Evolutionary conservation across 1,140 invertebrate species (phyloP).

Genomic region (Aphelenchoides avenae): DNA sequence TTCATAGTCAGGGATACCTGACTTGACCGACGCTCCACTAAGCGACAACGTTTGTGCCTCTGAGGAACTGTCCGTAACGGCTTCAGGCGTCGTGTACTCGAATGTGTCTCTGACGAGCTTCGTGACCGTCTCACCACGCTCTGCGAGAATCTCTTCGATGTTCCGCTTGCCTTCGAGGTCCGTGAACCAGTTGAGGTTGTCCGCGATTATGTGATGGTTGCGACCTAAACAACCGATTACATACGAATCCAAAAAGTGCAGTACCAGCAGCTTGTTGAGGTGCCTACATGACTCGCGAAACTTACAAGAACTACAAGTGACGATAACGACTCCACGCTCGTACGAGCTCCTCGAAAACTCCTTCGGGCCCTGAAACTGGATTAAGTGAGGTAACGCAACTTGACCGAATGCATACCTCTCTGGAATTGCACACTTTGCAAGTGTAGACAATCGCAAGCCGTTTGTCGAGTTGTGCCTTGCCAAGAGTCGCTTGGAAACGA

Average conservation of each 20-base stretch:
- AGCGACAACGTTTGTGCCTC: no score
- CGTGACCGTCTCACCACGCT: conserved; percentile 61
- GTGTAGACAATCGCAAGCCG: conserved; percentile 49
- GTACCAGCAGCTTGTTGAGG: neutral
- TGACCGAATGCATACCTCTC: conserved; percentile 41
- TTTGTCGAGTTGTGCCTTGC: conserved; percentile 10
- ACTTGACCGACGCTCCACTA: no score
- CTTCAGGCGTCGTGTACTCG: conserved; percentile 11
- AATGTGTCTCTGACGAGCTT: no score
- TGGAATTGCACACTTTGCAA: conserved; percentile 55
- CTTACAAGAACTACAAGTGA: conserved; percentile 57
- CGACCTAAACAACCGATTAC: conserved; percentile 60
- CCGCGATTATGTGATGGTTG: conserved; percentile 63
- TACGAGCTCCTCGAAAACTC: conserved; percentile 63
- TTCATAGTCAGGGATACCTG: no score
- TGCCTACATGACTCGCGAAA: no score
- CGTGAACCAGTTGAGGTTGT: conserved; percentile 64
- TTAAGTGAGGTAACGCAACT: conserved; percentile 15
- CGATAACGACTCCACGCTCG: conserved; percentile 62
- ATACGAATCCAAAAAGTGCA: conserved; percentile 11
- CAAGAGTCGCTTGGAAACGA: conserved; percentile 9
- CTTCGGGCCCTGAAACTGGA: conserved; percentile 57
- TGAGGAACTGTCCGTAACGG: no score
- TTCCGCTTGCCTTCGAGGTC: conserved; percentile 61
- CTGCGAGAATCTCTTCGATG: conserved; percentile 63